Evolutionary conservation across 2,113 vertebrate species (phyloP).

Genomic region (Octodon degus): DNA sequence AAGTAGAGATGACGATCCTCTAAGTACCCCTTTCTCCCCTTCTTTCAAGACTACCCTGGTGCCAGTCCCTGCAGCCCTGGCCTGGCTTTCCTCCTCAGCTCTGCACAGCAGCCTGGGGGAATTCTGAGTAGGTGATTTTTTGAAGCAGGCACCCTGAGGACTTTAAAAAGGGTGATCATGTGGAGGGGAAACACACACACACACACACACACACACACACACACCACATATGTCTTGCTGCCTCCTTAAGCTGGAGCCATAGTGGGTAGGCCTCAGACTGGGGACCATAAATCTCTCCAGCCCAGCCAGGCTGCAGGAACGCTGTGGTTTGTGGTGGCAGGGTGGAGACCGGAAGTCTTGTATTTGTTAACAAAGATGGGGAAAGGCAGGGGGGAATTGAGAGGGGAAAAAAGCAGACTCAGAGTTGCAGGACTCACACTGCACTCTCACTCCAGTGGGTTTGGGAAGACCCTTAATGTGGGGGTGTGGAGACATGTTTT

Average conservation of each 20-base stretch:
- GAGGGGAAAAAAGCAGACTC: background rate
- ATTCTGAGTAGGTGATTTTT: conserved; percentile 18
- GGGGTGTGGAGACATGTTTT: background rate
- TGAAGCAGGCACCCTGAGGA: background rate
- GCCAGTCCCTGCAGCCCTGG: background rate
- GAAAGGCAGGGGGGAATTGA: background rate
- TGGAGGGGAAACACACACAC: background rate
- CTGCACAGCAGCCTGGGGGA: background rate
- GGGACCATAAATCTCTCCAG: conserved; percentile 82
- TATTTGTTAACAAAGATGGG: conserved; percentile 69
- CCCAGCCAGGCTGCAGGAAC: conserved; percentile 79
- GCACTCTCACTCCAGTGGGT: background rate
- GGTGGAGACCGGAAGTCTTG: conserved; percentile 78
- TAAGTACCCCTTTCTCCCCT: too few relatives aligned
- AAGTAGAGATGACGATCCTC: background rate
- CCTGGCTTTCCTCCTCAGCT: background rate
- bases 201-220: too few relatives aligned
- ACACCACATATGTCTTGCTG: background rate
- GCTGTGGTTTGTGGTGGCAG: conserved; percentile 79
- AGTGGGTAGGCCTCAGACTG: conserved; percentile 74
- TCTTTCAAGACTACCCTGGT: background rate
- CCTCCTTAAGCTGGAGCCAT: conserved; percentile 83
- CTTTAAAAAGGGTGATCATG: background rate
- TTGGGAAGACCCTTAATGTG: background rate
- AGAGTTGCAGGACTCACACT: accelerated